Conservation (phyloP, 2,797 vertebrate species). For the Lagorchestes hirsutus region DNA sequence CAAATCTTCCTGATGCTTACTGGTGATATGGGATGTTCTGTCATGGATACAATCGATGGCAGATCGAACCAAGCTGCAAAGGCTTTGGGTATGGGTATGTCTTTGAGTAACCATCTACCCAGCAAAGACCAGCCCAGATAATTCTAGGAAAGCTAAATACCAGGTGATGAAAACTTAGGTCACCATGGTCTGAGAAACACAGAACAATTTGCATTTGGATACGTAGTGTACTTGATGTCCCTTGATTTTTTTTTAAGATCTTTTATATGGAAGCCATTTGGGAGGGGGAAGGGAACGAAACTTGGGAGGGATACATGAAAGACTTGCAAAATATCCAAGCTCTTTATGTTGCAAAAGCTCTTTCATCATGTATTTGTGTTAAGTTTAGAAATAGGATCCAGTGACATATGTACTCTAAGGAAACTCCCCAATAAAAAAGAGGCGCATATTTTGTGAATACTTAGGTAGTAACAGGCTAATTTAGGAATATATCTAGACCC, state of each 20-base stretch:
- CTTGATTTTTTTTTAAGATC: background rate
- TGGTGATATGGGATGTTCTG: background rate
- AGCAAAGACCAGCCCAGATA: background rate
- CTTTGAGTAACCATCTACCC: background rate
- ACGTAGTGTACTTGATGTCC: background rate
- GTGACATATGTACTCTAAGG: background rate
- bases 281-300: background rate
- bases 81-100: background rate
- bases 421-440: constrained; percentile 17
- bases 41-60: background rate
- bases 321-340: background rate
- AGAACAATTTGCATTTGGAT: background rate
- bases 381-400: constrained; percentile 1
- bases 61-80: background rate
- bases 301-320: background rate
- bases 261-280: background rate
- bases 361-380: constrained; percentile 10
- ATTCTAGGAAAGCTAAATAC: background rate
- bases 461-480: constrained; percentile 22
- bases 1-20: background rate
- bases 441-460: constrained; percentile 16
- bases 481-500: background rate
- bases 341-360: background rate
- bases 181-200: background rate
- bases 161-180: background rate